Percentiles rank a stretch among this genome's conserved stretches.
phyloP scores from a whole-genome alignment of 1,140 invertebrate genomes.

The Leptinotarsa lineolata region DNA sequence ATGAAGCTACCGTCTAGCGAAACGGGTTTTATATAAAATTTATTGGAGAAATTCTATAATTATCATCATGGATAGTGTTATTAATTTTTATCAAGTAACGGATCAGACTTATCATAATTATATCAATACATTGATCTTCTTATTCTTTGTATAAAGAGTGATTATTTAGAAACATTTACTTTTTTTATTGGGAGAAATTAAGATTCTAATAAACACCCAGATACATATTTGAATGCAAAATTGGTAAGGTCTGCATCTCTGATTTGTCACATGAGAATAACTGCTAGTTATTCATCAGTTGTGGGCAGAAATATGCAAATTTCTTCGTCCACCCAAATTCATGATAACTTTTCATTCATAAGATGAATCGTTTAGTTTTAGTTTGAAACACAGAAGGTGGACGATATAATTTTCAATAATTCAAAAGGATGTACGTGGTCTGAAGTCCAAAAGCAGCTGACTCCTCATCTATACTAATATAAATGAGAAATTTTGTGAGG shows the following conservation, averaged over 20 bases:
- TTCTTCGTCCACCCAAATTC: neutral
- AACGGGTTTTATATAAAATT: neutral
- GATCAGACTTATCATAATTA: neutral
- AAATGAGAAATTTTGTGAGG: too few species aligned
- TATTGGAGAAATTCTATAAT: neutral
- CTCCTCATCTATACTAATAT: too few species aligned
- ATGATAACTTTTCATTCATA: neutral
- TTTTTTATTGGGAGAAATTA: too few species aligned
- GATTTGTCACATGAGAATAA: neutral
- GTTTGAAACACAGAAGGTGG: neutral
- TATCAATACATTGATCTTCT: neutral
- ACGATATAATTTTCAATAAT: slow-evolving; percentile 1
- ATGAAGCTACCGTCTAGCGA: too few species aligned
- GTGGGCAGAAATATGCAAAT: slow-evolving; percentile 2
- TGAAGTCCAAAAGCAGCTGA: neutral
- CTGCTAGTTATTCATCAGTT: neutral
- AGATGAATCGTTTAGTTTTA: neutral
- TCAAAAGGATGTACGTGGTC: neutral
- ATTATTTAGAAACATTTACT: neutral
- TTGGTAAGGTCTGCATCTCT: neutral
- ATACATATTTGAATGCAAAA: neutral
- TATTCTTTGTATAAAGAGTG: neutral
- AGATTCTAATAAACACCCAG: neutral
- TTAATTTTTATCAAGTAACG: too few species aligned
- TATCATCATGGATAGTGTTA: too few species aligned